These are phyloP conservation scores for Prunella strophiata DNA, from an alignment of 2,797 vertebrate genomes.

Conservation along the genomic window DNA sequence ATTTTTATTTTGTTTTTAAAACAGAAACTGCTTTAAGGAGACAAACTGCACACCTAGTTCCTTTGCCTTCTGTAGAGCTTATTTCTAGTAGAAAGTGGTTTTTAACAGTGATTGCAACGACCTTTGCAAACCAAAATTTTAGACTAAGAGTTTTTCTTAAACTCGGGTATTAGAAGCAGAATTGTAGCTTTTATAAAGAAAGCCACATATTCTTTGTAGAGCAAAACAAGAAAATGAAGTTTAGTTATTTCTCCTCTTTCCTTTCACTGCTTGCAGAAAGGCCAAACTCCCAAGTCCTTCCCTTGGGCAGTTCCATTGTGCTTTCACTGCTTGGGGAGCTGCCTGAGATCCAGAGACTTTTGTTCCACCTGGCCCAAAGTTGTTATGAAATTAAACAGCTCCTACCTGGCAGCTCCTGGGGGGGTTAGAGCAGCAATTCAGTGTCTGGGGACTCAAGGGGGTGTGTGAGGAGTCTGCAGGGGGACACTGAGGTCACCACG, in stretches of 20 bases:
- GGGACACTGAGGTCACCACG: neutral
- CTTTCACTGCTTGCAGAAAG: slow-evolving; percentile 20
- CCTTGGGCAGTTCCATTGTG: neutral
- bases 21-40: slow-evolving; percentile 46
- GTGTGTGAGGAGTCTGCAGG: neutral
- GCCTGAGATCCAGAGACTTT: neutral
- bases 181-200: slow-evolving; percentile 64
- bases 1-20: slow-evolving; percentile 11
- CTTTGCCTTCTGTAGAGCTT: slow-evolving; percentile 39
- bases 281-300: slow-evolving; percentile 18
- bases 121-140: slow-evolving; percentile 65
- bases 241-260: slow-evolving; percentile 30
- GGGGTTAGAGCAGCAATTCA: neutral
- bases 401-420: neutral
- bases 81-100: slow-evolving; percentile 43
- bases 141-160: slow-evolving; percentile 72
- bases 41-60: slow-evolving; percentile 43
- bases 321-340: neutral
- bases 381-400: neutral
- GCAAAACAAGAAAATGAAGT: neutral
- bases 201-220: slow-evolving; percentile 57
- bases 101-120: slow-evolving; percentile 46
- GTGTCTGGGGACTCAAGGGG: neutral
- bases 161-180: slow-evolving; percentile 68
- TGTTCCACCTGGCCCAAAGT: neutral